A percentile compares a stretch with the other conserved stretches of the same genome.
Evolutionary conservation across 1,140 invertebrate genomes (phyloP).

Genomic region (Microplitis demolitor): DNA sequence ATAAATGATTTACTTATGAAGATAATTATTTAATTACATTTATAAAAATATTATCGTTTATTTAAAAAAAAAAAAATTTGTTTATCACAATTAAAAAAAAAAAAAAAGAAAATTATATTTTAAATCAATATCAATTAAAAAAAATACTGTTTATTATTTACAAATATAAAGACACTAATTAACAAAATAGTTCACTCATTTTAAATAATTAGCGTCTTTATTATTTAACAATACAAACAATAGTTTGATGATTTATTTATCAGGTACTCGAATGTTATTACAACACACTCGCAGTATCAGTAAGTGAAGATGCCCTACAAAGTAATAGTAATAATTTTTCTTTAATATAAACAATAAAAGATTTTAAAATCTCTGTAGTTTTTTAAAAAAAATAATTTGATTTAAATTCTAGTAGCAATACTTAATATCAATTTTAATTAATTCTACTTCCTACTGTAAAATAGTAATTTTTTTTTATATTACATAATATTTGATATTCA

Average conservation of each 20-base stretch:
- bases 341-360: not conserved
- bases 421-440: not conserved
- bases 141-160: too few relatives aligned
- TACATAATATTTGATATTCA: conserved; percentile 6
- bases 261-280: conserved; percentile 5
- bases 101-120: too few relatives aligned
- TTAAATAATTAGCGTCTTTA: not conserved
- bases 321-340: too few relatives aligned
- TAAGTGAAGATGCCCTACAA: conserved; percentile 4
- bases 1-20: too few relatives aligned
- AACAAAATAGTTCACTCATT: not conserved
- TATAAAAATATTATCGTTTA: too few relatives aligned
- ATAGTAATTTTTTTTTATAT: not conserved
- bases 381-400: not conserved
- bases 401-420: conserved; percentile 4
- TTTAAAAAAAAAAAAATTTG: too few relatives aligned
- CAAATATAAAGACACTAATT: too few relatives aligned
- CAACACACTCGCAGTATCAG: not conserved
- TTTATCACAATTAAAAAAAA: too few relatives aligned
- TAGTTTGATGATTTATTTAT: not conserved
- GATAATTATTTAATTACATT: too few relatives aligned
- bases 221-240: not conserved
- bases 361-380: not conserved
- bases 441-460: not conserved
- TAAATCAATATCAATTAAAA: not conserved